phyloP scores from a whole-genome alignment of 2,113 vertebrate genomes.

The Daubentonia madagascariensis region DNA sequence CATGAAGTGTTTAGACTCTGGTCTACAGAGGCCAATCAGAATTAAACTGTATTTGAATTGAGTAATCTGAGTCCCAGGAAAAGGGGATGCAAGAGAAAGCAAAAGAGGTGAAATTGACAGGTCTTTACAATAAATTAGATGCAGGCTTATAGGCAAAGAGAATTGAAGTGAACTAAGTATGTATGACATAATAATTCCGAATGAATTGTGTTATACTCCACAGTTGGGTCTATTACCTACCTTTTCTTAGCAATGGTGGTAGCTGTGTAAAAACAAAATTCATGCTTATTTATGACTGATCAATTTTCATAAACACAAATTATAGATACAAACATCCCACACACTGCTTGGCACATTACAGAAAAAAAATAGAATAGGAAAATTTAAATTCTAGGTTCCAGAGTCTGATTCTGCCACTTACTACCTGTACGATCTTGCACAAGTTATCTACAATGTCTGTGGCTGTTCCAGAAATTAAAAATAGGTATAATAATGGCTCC shows the following conservation, averaged over 20 bases:
- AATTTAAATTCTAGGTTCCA: neutral
- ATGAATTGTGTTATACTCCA: neutral
- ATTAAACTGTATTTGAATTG: neutral
- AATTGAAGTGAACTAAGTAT: neutral
- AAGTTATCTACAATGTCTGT: neutral
- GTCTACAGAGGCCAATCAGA: neutral
- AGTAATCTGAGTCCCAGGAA: neutral
- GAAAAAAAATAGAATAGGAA: neutral
- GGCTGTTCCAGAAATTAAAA: neutral
- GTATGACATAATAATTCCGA: neutral
- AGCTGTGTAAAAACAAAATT: neutral
- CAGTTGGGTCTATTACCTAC: neutral
- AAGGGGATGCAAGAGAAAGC: neutral
- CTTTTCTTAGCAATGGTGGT: neutral
- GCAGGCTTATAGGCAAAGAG: neutral
- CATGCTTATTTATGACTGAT: neutral
- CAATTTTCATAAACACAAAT: neutral
- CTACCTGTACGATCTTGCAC: neutral
- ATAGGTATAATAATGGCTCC: neutral
- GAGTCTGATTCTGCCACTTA: neutral
- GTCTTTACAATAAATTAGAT: neutral
- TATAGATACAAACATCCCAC: neutral
- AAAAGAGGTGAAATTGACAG: neutral
- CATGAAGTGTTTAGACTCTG: neutral
- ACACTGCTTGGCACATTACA: neutral